Evolutionary conservation across 2,888 invertebrate genomes (phyloP).

Genomic region (Patella depressa): DNA sequence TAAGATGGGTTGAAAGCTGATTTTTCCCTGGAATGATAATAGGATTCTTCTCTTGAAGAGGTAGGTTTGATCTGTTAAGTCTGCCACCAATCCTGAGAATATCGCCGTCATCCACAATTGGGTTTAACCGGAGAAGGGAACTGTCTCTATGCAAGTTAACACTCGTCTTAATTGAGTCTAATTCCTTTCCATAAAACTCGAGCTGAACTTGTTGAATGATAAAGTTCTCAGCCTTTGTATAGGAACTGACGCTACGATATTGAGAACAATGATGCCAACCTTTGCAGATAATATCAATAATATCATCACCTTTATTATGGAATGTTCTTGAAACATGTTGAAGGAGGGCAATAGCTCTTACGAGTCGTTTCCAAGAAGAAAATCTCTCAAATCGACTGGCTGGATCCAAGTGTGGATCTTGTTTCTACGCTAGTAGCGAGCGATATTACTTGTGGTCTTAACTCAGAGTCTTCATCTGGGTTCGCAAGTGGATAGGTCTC

Average conservation of each 20-base stretch:
- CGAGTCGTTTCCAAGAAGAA: not conserved
- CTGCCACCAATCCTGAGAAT: not conserved
- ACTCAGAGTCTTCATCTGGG: not conserved
- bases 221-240: not conserved
- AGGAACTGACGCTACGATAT: not conserved
- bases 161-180: not conserved
- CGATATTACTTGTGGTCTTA: not conserved
- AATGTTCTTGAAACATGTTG: not conserved
- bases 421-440: not conserved
- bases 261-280: not conserved
- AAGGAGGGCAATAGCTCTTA: not conserved
- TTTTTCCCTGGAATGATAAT: not conserved
- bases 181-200: not conserved
- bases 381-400: conserved; percentile 4
- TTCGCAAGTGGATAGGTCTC: not conserved
- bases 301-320: not conserved
- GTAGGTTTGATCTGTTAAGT: not conserved
- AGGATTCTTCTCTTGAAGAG: not conserved
- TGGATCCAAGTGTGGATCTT: not conserved
- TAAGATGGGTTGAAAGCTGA: not conserved
- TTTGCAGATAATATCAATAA: not conserved
- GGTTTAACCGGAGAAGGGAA: not conserved
- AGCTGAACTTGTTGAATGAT: not conserved
- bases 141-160: not conserved
- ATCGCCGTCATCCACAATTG: not conserved